Evolutionary conservation across 2,888 invertebrate genomes (phyloP).

Genomic region (Epinotia ramella): DNA sequence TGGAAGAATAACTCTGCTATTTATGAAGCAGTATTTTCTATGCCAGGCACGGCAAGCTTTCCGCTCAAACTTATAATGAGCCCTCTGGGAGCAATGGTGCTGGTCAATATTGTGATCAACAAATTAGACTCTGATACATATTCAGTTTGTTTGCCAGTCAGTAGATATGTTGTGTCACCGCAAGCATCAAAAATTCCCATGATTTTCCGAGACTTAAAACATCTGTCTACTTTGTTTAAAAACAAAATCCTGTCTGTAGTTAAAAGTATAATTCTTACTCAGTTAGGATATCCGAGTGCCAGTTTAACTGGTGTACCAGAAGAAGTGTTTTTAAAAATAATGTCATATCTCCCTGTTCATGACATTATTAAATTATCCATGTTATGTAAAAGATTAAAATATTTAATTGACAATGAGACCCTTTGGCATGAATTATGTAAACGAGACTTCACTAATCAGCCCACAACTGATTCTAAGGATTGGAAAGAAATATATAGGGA

Average conservation of each 20-base stretch:
- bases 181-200: constrained; percentile 68
- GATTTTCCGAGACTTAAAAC: constrained; percentile 75
- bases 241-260: constrained; percentile 83
- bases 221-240: constrained; percentile 81
- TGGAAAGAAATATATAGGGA: constrained; percentile 69
- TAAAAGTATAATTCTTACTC: constrained; percentile 81
- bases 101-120: constrained; percentile 69
- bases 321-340: constrained; percentile 70
- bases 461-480: constrained; percentile 51
- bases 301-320: constrained; percentile 78
- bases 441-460: constrained; percentile 64
- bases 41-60: constrained; percentile 64
- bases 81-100: constrained; percentile 66
- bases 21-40: constrained; percentile 64
- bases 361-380: constrained; percentile 67
- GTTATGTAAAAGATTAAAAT: constrained; percentile 66
- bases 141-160: constrained; percentile 72
- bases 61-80: constrained; percentile 69
- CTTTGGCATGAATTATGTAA: constrained; percentile 72
- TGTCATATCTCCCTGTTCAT: constrained; percentile 60
- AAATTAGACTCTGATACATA: constrained; percentile 71
- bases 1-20: constrained; percentile 64
- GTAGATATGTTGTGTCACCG: constrained; percentile 71
- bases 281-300: constrained; percentile 77
- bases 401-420: constrained; percentile 61